A percentile compares a stretch with the other conserved stretches of the same genome.
Evolutionary conservation across 1,140 invertebrate genomes (phyloP).

Genomic region (Chrysoperla carnea): DNA sequence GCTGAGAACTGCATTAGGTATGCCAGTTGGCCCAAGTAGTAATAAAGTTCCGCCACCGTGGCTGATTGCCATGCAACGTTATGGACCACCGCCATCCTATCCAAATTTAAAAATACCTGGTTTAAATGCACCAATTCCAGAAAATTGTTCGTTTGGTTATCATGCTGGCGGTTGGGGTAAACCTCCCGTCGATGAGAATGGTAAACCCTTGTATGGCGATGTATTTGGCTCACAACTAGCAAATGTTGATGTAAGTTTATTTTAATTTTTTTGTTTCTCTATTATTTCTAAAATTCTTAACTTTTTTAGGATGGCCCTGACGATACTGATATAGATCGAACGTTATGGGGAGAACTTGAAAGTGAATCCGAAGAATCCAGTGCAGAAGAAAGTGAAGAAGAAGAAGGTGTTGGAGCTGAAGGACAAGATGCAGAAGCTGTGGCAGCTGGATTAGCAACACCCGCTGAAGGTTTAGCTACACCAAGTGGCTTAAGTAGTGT

Average conservation of each 20-base stretch:
- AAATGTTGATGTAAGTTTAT: slow-evolving; percentile 38
- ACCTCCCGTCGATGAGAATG: slow-evolving; percentile 97
- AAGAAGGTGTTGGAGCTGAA: slow-evolving; percentile 55
- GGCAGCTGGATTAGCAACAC: slow-evolving; percentile 56
- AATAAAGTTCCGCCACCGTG: slow-evolving; percentile 90
- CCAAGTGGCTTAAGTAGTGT: slow-evolving; percentile 91
- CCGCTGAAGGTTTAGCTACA: slow-evolving; percentile 79
- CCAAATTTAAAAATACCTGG: slow-evolving; percentile 95
- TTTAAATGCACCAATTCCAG: slow-evolving; percentile 86
- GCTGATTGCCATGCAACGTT: slow-evolving; percentile 99
- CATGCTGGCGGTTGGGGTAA: slow-evolving; percentile 99
- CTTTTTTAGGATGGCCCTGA: slow-evolving; percentile 40
- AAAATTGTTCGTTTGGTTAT: slow-evolving; percentile 95
- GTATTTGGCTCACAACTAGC: slow-evolving; percentile 72
- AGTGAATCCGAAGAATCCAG: slow-evolving; percentile 87
- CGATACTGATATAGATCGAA: slow-evolving; percentile 83
- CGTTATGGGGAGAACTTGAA: slow-evolving; percentile 94
- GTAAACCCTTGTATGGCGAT: slow-evolving; percentile 95
- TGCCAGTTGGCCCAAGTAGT: slow-evolving; percentile 88
- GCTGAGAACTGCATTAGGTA: slow-evolving; percentile 87
- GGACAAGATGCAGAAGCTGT: slow-evolving; percentile 45
- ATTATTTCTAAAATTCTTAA: slow-evolving; percentile 3
- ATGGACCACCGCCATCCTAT: slow-evolving; percentile 97
- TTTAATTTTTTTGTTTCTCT: slow-evolving; percentile 1
- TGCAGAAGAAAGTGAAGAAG: slow-evolving; percentile 71